phyloP scores from a whole-genome alignment of 2,113 vertebrate genomes.

The Conger conger region DNA sequence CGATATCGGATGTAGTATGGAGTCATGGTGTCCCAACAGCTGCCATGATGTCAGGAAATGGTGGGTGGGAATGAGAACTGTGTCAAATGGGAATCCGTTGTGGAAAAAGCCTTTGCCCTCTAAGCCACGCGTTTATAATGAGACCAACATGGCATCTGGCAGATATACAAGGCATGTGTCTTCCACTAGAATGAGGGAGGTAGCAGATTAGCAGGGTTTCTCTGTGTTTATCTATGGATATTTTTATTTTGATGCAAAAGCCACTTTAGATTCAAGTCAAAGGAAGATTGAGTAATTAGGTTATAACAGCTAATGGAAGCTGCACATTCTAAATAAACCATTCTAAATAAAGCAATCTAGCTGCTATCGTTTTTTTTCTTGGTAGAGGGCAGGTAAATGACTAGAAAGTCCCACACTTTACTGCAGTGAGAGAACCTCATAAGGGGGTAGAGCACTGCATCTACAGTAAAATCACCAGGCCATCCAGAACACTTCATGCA shows the following conservation, averaged over 20 bases:
- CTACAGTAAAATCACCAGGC: too few relatives aligned
- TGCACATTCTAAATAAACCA: too few relatives aligned
- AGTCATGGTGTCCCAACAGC: not conserved
- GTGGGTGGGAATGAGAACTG: not conserved
- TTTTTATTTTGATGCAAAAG: not conserved
- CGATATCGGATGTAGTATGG: not conserved
- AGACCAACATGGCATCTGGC: not conserved
- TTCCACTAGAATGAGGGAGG: not conserved
- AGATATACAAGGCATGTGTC: not conserved
- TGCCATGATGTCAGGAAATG: not conserved
- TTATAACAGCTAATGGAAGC: too few relatives aligned
- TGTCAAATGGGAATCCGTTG: slow-evolving; percentile 5
- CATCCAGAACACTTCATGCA: too few relatives aligned
- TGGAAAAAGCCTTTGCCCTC: not conserved
- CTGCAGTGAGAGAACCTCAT: too few relatives aligned
- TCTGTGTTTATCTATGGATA: not conserved
- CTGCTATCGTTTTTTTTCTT: too few relatives aligned
- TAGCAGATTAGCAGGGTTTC: not conserved
- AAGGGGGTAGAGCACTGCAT: too few relatives aligned
- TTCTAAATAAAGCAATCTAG: too few relatives aligned
- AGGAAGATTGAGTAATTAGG: too few relatives aligned
- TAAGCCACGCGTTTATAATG: not conserved
- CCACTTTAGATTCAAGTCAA: not conserved
- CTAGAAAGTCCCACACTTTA: too few relatives aligned
- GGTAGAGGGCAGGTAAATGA: too few relatives aligned